phyloP scores from a whole-genome alignment of 2,888 invertebrate species.

The Shargacucullia verbasci region DNA sequence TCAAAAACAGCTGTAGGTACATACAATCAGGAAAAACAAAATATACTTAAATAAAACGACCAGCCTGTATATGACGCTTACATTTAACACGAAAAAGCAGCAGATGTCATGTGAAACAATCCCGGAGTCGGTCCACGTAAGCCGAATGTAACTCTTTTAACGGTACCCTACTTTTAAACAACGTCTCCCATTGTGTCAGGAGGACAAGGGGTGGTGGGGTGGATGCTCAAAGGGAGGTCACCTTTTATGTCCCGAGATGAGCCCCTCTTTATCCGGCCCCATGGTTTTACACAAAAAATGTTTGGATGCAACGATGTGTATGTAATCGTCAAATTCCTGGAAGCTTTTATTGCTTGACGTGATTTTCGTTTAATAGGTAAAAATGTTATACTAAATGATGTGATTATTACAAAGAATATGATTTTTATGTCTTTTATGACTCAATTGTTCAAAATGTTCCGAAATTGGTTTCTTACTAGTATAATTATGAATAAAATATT shows the following conservation, averaged over 20 bases:
- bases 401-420: too few relatives aligned
- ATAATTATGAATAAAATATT: conserved; percentile 21
- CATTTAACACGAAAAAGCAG: conserved; percentile 12
- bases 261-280: conserved; percentile 34
- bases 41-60: conserved; percentile 12
- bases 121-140: conserved; percentile 37
- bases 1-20: too few relatives aligned
- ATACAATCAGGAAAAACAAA: conserved; percentile 7
- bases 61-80: conserved; percentile 16
- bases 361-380: conserved; percentile 3
- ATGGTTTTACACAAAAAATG: conserved; percentile 32
- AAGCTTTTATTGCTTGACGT: conserved; percentile 4
- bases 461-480: too few relatives aligned
- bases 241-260: conserved; percentile 67
- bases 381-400: background rate
- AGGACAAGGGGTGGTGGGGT: conserved; percentile 12
- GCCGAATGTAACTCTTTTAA: conserved; percentile 64
- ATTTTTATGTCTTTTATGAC: too few relatives aligned
- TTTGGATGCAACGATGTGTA: conserved; percentile 26
- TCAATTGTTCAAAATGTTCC: too few relatives aligned
- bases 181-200: conserved; percentile 55
- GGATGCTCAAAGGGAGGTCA: conserved; percentile 68
- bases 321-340: conserved; percentile 21
- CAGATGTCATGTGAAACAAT: conserved; percentile 39
- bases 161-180: conserved; percentile 70